A percentile compares a stretch with the other conserved stretches of the same genome.
Evolutionary conservation across 2,888 invertebrate species (phyloP).

Genomic region (Neoascia interrupta): DNA sequence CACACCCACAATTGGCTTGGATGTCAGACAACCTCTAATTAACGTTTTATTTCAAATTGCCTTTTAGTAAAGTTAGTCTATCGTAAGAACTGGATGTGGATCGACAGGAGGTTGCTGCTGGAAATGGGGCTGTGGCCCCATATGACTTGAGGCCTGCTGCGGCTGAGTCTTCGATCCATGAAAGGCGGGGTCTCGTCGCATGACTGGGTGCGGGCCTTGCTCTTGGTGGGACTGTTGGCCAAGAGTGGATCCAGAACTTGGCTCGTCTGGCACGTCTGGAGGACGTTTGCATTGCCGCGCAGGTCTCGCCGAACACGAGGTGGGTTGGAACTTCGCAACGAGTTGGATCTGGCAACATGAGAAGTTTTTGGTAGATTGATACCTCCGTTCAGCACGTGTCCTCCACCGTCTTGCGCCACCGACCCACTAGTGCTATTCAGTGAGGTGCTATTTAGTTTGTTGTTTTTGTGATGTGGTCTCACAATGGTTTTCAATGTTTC

Average conservation of each 20-base stretch:
- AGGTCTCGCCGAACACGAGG: slow-evolving; percentile 89
- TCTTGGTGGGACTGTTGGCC: slow-evolving; percentile 70
- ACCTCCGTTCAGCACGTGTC: slow-evolving; percentile 81
- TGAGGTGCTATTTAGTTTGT: slow-evolving; percentile 77
- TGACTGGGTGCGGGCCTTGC: slow-evolving; percentile 39
- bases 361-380: slow-evolving; percentile 91
- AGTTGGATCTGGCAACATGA: slow-evolving; percentile 97
- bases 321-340: slow-evolving; percentile 94
- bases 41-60: too few species aligned
- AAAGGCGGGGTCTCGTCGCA: slow-evolving; percentile 41
- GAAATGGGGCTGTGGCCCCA: slow-evolving; percentile 30
- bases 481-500: slow-evolving; percentile 97
- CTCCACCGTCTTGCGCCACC: slow-evolving; percentile 72
- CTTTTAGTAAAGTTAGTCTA: too few species aligned
- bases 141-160: slow-evolving; percentile 70
- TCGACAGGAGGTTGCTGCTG: slow-evolving; percentile 54
- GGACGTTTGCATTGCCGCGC: slow-evolving; percentile 90
- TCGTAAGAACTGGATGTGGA: too few species aligned
- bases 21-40: too few species aligned
- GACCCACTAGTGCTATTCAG: slow-evolving; percentile 75
- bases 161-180: slow-evolving; percentile 71
- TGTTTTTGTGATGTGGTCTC: slow-evolving; percentile 89
- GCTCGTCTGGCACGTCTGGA: slow-evolving; percentile 92
- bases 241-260: slow-evolving; percentile 78
- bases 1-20: too few species aligned